Percentiles rank a stretch among this genome's conserved stretches.
Evolutionary conservation across 2,797 vertebrate species (phyloP).

Genomic region (Myotis daubentonii): DNA sequence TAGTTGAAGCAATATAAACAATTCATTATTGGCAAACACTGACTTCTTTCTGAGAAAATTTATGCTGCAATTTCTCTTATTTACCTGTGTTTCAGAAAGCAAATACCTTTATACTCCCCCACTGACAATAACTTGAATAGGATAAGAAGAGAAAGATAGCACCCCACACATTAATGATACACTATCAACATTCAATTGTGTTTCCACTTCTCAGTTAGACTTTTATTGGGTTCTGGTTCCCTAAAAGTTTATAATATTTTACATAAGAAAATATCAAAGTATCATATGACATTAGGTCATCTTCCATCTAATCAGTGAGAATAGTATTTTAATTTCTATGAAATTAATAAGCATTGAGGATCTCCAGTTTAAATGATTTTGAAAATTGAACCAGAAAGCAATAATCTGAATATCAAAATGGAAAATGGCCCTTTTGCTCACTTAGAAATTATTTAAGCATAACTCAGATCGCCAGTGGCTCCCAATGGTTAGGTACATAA

Average conservation of each 20-base stretch:
- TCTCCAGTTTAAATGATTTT: neutral
- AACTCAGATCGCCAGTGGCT: neutral
- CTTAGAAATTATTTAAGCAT: constrained; percentile 12
- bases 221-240: neutral
- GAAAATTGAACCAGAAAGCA: neutral
- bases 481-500: neutral
- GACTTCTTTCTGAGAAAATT: neutral
- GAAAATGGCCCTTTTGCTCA: neutral
- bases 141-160: neutral
- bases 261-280: neutral
- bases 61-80: neutral
- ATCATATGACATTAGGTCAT: neutral
- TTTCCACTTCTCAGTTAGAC: neutral
- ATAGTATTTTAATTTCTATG: neutral
- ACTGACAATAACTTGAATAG: neutral
- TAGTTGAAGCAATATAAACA: neutral
- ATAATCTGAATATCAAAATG: neutral
- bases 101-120: neutral
- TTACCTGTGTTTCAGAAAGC: neutral
- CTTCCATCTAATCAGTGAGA: neutral
- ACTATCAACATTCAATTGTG: neutral
- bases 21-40: neutral
- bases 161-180: no score
- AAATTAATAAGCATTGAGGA: neutral
- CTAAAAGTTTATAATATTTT: neutral